Evolutionary conservation across 2,888 invertebrate species (phyloP).

Genomic region (Drosophila meridionalis): DNA sequence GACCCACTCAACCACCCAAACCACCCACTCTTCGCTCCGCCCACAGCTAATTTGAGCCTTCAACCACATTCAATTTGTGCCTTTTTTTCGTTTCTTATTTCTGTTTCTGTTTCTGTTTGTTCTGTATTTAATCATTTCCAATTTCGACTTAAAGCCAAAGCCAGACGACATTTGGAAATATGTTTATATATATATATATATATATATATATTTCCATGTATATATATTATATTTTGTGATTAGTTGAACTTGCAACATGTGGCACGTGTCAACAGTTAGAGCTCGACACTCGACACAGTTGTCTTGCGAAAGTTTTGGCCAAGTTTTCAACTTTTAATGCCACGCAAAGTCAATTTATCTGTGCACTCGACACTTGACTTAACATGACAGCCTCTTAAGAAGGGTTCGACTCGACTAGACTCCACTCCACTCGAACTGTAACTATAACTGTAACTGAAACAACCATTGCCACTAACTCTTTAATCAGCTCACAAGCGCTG

Average conservation of each 20-base stretch:
- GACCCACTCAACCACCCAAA: not conserved
- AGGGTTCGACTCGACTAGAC: not conserved
- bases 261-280: conserved; percentile 47
- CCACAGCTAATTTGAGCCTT: conserved; percentile 44
- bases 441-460: conserved; percentile 34
- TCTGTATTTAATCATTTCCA: conserved; percentile 30
- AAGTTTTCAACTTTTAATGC: conserved; percentile 57
- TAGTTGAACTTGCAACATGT: conserved; percentile 34
- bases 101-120: not conserved
- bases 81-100: not conserved
- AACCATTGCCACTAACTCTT: conserved; percentile 12
- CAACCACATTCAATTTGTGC: conserved; percentile 37
- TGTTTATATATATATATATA: not conserved
- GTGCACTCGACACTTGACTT: conserved; percentile 37
- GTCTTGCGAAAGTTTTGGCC: conserved; percentile 48
- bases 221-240: not conserved
- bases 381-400: conserved; percentile 29
- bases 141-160: conserved; percentile 18
- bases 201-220: not conserved
- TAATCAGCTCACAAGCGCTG: conserved; percentile 11
- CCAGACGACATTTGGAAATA: conserved; percentile 21
- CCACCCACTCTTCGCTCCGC: not conserved
- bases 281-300: conserved; percentile 16
- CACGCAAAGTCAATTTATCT: conserved; percentile 49
- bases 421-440: not conserved